Conservation (phyloP, 2,113 vertebrate genomes). For the Bos indicus region DNA sequence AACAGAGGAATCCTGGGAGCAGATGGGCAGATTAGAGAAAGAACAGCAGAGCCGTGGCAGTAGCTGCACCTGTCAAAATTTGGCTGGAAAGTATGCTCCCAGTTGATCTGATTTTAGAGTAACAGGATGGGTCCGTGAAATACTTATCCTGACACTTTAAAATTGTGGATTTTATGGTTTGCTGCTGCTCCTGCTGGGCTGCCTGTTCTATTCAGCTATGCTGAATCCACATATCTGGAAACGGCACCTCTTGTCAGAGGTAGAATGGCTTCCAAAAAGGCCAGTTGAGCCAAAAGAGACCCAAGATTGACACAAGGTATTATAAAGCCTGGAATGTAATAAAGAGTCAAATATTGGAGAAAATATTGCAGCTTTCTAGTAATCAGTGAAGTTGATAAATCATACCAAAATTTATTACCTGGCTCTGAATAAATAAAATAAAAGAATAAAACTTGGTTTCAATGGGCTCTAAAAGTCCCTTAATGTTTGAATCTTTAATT, state of each 20-base stretch:
- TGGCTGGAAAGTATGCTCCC: conserved; percentile 64
- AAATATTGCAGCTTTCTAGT: background rate
- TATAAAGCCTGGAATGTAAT: background rate
- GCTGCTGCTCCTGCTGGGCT: conserved; percentile 59
- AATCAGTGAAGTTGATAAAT: background rate
- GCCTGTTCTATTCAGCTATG: conserved; percentile 64
- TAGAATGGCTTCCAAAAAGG: conserved; percentile 24
- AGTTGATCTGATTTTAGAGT: conserved; percentile 70
- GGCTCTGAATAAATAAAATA: background rate
- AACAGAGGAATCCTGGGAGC: conserved; percentile 58
- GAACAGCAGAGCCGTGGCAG: conserved; percentile 44
- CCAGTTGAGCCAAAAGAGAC: conserved; percentile 23
- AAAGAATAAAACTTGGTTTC: background rate
- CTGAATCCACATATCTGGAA: conserved; percentile 67
- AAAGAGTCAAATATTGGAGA: background rate
- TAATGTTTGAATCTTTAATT: background rate
- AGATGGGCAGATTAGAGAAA: conserved; percentile 70
- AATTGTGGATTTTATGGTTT: conserved; percentile 71
- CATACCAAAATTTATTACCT: background rate
- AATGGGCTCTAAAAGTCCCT: background rate
- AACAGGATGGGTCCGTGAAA: conserved; percentile 67
- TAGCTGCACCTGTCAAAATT: conserved; percentile 71
- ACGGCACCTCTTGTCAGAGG: conserved; percentile 36
- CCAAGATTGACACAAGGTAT: background rate
- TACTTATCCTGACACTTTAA: conserved; percentile 73